phyloP scores from a whole-genome alignment of 2,888 invertebrate species.

The Phengaris alcon region DNA sequence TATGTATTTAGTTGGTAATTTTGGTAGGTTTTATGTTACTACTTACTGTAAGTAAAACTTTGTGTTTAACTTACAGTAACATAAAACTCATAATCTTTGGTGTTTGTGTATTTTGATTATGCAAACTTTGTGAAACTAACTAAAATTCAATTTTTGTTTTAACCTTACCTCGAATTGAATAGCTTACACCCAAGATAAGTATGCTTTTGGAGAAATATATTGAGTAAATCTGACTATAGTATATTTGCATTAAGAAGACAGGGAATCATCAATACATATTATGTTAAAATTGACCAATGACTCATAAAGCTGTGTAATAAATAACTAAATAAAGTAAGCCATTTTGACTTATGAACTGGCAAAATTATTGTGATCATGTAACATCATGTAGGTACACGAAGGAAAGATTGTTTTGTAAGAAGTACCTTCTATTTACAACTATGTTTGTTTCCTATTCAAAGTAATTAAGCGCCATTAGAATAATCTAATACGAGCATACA shows the following conservation, averaged over 20 bases:
- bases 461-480: slow-evolving; percentile 14
- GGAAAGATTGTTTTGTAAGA: background rate
- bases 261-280: too few relatives aligned
- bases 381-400: background rate
- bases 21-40: background rate
- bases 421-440: background rate
- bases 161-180: too few relatives aligned
- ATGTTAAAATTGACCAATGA: too few relatives aligned
- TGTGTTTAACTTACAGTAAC: background rate
- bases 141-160: too few relatives aligned
- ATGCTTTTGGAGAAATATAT: too few relatives aligned
- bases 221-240: too few relatives aligned
- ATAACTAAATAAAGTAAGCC: too few relatives aligned
- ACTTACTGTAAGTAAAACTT: background rate
- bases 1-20: background rate
- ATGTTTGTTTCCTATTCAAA: background rate
- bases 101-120: background rate
- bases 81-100: too few relatives aligned
- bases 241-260: too few relatives aligned
- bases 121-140: background rate
- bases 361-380: background rate
- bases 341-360: background rate
- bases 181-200: too few relatives aligned
- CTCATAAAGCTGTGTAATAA: too few relatives aligned
- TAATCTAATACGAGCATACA: slow-evolving; percentile 6